Evolutionary conservation across 2,797 vertebrate genomes (phyloP), one percentile per base, ranked within the genome.

Genomic region (Toxotes lorentzi): DNA sequence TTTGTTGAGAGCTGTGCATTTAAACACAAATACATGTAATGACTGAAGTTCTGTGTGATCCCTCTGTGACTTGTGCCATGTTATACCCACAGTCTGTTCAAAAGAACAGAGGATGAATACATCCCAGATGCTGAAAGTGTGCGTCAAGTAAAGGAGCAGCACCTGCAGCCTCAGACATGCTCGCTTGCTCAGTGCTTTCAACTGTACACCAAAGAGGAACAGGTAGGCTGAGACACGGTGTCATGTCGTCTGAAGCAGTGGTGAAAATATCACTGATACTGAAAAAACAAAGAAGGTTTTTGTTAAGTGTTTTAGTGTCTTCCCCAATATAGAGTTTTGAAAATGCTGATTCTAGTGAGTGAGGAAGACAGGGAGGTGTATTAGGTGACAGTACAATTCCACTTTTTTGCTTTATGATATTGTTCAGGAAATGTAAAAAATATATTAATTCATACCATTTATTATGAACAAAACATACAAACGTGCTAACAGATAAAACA

Each of bases 161-260:
- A 99, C 89, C 96, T 97, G 69, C 98, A 99, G 92, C 98, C 98
- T 74, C 98, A 99, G 92, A 97, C 93, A 75, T 99, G 98, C 94
- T 97, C 97, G 34, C 96, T 99, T 12, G 96, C 98, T 75, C 98
- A 99, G 93, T 99, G 98, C 93, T 99, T 99, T 94, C 98, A 99
- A 84, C 97, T 99, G 71, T 99, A 99, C 96, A 99, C 98, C 96
- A 99, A 99, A 97, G 98, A 99, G 95, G 98, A 99, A 53, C 97
- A 98, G 97, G 98, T 99, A 86, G 1, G 60, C n/a, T 7, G 56
- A n/a, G 7, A 21, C 30, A 1, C 11, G 45, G 5, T 13, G 7
- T 43, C 16, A 32, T 47, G 17, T 7, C 5, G 19, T 38, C 23
- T 40, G 7, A 21, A 24, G 9, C 4, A 38, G 41, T 23, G 5